Conservation (phyloP, 2,797 vertebrate species). For the Apogon hyalosoma region DNA sequence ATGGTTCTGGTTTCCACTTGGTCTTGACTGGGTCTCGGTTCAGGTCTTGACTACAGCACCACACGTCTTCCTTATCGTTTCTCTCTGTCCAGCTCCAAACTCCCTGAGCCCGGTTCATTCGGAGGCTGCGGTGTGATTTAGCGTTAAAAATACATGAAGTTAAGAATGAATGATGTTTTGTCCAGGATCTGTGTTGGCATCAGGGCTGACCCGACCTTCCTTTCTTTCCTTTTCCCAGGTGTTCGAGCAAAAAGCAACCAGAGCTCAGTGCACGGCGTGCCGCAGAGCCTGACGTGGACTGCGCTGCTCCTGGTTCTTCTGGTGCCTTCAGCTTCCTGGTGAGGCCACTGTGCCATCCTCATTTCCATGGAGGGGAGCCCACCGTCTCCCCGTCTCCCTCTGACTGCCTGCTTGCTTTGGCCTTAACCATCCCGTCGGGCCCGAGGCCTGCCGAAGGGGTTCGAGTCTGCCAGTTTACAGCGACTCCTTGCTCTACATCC, state of each 20-base stretch:
- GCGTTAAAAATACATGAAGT: conserved; percentile 26
- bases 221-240: conserved; percentile 79
- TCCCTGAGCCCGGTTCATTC: conserved; percentile 12
- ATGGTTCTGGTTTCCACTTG: no score
- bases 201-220: not conserved
- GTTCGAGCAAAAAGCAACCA: conserved; percentile 93
- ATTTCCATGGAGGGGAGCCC: conserved; percentile 53
- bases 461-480: conserved; percentile 65
- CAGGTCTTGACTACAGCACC: no score
- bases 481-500: conserved; percentile 37
- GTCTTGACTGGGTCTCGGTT: no score
- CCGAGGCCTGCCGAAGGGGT: conserved; percentile 65
- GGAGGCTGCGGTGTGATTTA: conserved; percentile 23
- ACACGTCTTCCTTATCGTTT: not conserved
- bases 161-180: not conserved
- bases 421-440: conserved; percentile 70
- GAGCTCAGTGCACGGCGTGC: conserved; percentile 81
- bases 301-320: conserved; percentile 87
- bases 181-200: conserved; percentile 18
- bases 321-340: conserved; percentile 91
- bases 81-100: not conserved
- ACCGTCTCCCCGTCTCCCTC: conserved; percentile 64
- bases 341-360: conserved; percentile 78
- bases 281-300: conserved; percentile 83
- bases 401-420: conserved; percentile 78